These are phyloP conservation scores for Hipposideros larvatus DNA, from an alignment of 2,797 vertebrate genomes.

Conservation along the genomic window DNA sequence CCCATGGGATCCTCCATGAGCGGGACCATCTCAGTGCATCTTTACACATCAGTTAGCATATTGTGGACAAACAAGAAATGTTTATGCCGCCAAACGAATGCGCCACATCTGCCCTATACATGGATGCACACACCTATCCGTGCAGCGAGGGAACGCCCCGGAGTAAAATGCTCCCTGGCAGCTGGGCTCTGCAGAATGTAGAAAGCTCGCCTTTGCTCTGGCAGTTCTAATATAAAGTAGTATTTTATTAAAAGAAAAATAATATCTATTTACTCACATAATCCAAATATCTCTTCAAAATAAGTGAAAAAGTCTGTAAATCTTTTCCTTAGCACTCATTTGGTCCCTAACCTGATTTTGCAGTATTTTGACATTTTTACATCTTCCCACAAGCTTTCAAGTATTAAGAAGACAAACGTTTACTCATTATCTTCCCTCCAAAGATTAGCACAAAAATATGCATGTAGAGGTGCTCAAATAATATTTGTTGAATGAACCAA, in stretches of 20 bases:
- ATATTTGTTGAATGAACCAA: constrained; percentile 3
- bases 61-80: not conserved
- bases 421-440: not conserved
- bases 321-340: not conserved
- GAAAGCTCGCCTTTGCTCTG: not conserved
- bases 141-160: not conserved
- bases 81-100: not conserved
- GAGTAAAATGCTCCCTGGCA: not conserved
- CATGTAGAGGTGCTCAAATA: not conserved
- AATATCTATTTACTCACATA: not conserved
- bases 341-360: not conserved
- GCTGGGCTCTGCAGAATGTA: not conserved
- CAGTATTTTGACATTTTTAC: not conserved
- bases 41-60: not conserved
- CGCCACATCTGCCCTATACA: fast-evolving
- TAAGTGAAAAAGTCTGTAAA: not conserved
- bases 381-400: not conserved
- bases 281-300: not conserved
- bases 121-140: fast-evolving
- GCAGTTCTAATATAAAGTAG: not conserved
- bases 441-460: not conserved
- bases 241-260: constrained; percentile 45
- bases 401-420: not conserved
- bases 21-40: not conserved
- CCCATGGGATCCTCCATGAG: not conserved